These are phyloP conservation scores for Tetraneura akinire DNA, from an alignment of 1,140 invertebrate genomes.

Conservation along the genomic window DNA sequence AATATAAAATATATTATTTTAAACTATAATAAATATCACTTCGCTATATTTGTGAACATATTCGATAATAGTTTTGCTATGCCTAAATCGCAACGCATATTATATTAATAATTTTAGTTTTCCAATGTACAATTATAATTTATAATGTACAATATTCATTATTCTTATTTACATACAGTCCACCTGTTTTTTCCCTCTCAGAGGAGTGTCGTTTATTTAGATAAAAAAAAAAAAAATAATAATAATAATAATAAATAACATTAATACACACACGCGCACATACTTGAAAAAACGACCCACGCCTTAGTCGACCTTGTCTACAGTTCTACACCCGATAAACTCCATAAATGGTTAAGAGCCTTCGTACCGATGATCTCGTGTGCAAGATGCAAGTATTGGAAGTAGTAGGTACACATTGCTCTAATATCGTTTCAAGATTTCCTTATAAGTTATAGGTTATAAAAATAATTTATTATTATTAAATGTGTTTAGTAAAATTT, in stretches of 20 bases:
- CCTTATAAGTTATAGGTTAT: no score
- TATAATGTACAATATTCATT: not conserved
- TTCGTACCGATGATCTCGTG: constrained; percentile 31
- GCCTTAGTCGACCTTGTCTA: constrained; percentile 46
- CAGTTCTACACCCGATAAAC: constrained; percentile 34
- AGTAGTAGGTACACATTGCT: not conserved
- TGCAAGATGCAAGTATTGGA: constrained; percentile 13
- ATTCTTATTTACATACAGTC: constrained; percentile 15
- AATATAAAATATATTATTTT: not conserved
- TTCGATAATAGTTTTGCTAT: not conserved
- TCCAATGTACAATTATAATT: no score
- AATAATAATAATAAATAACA: no score
- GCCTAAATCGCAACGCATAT: no score
- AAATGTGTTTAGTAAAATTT: no score
- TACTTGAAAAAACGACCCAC: constrained; percentile 37
- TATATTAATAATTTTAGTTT: no score
- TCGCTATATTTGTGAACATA: not conserved
- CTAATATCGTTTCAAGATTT: no score
- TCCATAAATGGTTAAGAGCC: constrained; percentile 48
- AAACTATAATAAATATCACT: not conserved
- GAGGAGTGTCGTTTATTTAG: constrained; percentile 22
- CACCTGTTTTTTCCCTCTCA: not conserved
- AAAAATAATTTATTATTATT: no score
- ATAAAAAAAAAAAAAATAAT: constrained; percentile 15
- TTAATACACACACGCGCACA: not conserved